Evolutionary conservation across 2,113 vertebrate species (phyloP).

Genomic region (Gymnarchus niloticus): DNA sequence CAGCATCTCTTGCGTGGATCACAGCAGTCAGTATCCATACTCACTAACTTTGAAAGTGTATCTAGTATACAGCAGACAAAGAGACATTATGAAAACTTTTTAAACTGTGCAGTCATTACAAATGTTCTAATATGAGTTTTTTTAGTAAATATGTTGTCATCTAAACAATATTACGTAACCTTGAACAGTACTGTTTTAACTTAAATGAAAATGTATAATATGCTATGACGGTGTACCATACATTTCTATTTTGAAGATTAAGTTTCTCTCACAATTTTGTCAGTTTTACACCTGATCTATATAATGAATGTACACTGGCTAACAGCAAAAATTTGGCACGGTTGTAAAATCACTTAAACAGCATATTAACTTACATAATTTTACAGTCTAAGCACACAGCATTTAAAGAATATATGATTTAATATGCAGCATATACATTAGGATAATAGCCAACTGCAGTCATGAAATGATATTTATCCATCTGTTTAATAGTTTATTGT

Average conservation of each 20-base stretch:
- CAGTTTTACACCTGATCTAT: background rate
- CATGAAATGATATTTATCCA: constrained; percentile 10
- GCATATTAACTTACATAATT: background rate
- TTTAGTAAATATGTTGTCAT: background rate
- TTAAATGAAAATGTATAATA: background rate
- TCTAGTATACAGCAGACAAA: background rate
- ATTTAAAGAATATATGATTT: background rate
- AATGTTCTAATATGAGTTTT: background rate
- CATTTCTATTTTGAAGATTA: background rate
- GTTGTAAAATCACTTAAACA: constrained; percentile 3
- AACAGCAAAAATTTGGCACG: background rate
- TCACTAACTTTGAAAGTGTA: background rate
- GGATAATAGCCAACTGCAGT: background rate
- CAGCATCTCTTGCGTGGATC: background rate
- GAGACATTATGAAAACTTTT: background rate
- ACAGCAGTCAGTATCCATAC: background rate
- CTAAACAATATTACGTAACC: background rate
- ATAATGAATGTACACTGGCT: background rate
- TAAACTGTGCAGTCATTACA: too few species aligned
- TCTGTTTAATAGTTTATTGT: constrained; percentile 10
- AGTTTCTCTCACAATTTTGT: background rate
- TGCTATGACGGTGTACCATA: background rate
- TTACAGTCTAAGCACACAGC: constrained; percentile 1
- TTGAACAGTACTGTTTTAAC: background rate
- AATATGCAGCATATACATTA: constrained; percentile 14